Evolutionary conservation across 2,797 vertebrate genomes (phyloP), one percentile per base, ranked within the genome.

Genomic region (Acipenser oxyrinchus): DNA sequence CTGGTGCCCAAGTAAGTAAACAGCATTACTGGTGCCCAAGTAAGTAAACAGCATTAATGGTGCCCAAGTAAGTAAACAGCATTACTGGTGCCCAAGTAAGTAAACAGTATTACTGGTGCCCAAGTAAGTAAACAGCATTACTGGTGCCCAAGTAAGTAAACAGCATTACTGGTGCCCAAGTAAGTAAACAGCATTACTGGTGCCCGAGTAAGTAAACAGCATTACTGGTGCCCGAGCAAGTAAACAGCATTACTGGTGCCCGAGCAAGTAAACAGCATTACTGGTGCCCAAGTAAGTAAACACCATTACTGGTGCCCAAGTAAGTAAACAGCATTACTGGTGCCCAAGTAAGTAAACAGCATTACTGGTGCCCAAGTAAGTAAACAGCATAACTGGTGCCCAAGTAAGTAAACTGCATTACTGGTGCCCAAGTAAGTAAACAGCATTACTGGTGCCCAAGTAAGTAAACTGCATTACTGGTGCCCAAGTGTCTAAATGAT

Each of bases 1-100:
- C 15, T 18, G 96, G 96, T 76, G 84, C 90, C 65, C 75, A 93
- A 84, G 96, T 99, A 87, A 66, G 82, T 76, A 55, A 57, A 58
- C 60, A 18, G 15, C 15, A 18, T 18, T 18, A 18, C 15, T 18
- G 96, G 96, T 76, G 84, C 90, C 65, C 75, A 93, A 84, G 96
- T 99, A 87, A 66, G 82, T 76, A 55, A 57, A 58, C 60, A 18
- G 1, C 15, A 18, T 18, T 18, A 18, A 1, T 18, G 96, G 96
- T 76, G 84, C 90, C 65, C 75, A 93, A 84, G 96, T 99, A 87
- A 66, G 82, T 76, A 55, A 57, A 58, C 60, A 18, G 15, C 15
- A 18, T 18, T 18, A 18, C 15, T 18, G 96, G 96, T 76, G 84
- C 90, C 65, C 75, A 93, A 84, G 96, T 99, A 87, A 66, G 82